A percentile compares a stretch with the other conserved stretches of the same genome.
These are phyloP conservation scores for Fratercula arctica DNA, from an alignment of 2,797 vertebrate genomes.

Conservation along the genomic window DNA sequence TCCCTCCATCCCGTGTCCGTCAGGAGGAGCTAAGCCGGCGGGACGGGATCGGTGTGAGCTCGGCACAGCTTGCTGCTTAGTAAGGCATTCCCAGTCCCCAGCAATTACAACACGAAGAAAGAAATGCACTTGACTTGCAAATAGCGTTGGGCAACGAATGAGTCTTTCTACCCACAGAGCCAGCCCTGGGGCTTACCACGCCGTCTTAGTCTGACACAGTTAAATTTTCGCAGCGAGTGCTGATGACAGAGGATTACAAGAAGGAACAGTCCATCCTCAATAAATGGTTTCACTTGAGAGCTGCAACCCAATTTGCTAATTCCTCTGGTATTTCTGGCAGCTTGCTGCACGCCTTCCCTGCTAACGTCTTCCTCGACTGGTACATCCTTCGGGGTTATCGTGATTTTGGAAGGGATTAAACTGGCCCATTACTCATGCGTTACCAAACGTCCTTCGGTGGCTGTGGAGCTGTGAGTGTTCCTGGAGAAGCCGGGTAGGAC, in stretches of 20 bases:
- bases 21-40: background rate
- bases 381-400: background rate
- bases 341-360: background rate
- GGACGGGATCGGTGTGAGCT: background rate
- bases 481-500: background rate
- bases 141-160: background rate
- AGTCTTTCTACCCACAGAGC: background rate
- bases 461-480: background rate
- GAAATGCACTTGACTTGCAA: constrained; percentile 34
- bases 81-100: background rate
- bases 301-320: background rate
- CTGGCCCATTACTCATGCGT: background rate
- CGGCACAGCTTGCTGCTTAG: background rate
- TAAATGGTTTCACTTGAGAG: background rate
- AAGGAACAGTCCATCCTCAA: constrained; percentile 1
- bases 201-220: background rate
- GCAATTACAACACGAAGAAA: background rate
- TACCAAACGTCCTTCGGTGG: background rate
- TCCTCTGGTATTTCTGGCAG: constrained; percentile 39
- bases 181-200: constrained; percentile 4
- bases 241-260: constrained; percentile 2
- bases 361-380: background rate
- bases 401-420: background rate
- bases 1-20: accelerated
- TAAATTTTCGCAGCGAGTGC: background rate